Base-by-base conservation (phyloP, 2,888 invertebrate genomes). In the Ditula angustiorana region DNA sequence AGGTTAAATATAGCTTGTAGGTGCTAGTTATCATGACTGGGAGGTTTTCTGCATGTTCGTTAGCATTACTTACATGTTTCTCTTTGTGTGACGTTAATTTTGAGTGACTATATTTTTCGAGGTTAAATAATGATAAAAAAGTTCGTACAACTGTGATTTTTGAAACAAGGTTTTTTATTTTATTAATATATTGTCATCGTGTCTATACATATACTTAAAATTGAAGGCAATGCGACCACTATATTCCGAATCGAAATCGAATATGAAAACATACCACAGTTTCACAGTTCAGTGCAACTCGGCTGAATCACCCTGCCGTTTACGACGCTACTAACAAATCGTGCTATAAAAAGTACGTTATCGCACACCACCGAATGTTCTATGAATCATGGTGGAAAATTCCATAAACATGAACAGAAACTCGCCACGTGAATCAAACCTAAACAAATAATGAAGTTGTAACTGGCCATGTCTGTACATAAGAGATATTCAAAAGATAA, bases 311-410 rank as follows among this genome's bases (percentile, higher is more conserved):
- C 57, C 8, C 26, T 26, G 46, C 49, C 37, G 37, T 56, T 60
- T 56, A 62, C 56, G 56, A 47, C 28, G 8, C 2, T 26, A 28
- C 41, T 56, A 23, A 41, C 62, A n/a, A 28, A 8, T 13, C 11
- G 7, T 19, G n/a, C 52, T 30, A 8, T 41, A 50, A 37, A 37
- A 50, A 56, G 11, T 7, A 23, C 23, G n/a, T 11, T 35, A 50
- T 41, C 62, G 61, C 41, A 52, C 28, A 35, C 41, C 23, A 26
- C 49, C 30, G 30, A 56, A 57, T 49, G 37, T 16, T 49, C n/a
- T 24, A 33, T 62, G 62, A 62, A 50, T 62, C 62, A 62, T n/a
- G 10, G 8, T 16, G 57, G 62, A 53, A 35, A 13, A 53, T 21
- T 19, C 19, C 50, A 19, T 16, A 16, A 11, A 16, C 33, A 33